phyloP scores from a whole-genome alignment of 2,888 invertebrate genomes.

The Caenorhabditis virilis region DNA sequence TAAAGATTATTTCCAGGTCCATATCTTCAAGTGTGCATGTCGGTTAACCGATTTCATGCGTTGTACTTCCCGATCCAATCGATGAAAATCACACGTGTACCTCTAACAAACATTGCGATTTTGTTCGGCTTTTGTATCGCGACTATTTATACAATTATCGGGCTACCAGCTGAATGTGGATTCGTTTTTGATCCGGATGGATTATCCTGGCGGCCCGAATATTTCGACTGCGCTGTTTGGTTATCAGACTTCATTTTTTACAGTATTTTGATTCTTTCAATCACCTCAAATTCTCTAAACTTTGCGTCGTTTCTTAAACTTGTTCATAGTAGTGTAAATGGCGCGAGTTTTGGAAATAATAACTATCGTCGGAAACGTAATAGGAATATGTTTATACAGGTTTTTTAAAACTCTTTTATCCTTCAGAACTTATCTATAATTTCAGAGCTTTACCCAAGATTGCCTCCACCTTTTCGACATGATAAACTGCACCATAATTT shows the following conservation, averaged over 20 bases:
- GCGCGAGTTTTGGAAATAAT: constrained; percentile 15
- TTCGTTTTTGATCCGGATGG: constrained; percentile 31
- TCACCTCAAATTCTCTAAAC: constrained; percentile 29
- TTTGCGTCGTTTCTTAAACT: constrained; percentile 27
- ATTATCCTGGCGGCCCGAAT: constrained; percentile 29
- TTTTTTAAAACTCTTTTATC: not conserved
- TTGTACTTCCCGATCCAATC: constrained; percentile 19
- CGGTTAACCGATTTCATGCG: constrained; percentile 33
- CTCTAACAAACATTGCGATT: constrained; percentile 25
- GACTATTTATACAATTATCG: constrained; percentile 26
- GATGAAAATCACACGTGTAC: not conserved
- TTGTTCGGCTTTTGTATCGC: constrained; percentile 10
- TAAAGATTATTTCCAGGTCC: constrained; percentile 29
- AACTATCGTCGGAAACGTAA: constrained; percentile 13
- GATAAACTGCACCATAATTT: constrained; percentile 35
- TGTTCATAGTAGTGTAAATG: too few relatives aligned
- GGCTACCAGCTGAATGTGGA: constrained; percentile 29
- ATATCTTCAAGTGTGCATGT: constrained; percentile 30
- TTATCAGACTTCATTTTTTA: constrained; percentile 34
- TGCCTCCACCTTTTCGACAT: constrained; percentile 34
- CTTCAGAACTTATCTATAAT: not conserved
- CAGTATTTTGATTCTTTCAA: constrained; percentile 10
- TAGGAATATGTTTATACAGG: constrained; percentile 33
- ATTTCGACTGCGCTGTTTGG: constrained; percentile 20
- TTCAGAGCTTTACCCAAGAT: constrained; percentile 36